Evolutionary conservation across 2,113 vertebrate species (phyloP).

Genomic region (Electrona antarctica): DNA sequence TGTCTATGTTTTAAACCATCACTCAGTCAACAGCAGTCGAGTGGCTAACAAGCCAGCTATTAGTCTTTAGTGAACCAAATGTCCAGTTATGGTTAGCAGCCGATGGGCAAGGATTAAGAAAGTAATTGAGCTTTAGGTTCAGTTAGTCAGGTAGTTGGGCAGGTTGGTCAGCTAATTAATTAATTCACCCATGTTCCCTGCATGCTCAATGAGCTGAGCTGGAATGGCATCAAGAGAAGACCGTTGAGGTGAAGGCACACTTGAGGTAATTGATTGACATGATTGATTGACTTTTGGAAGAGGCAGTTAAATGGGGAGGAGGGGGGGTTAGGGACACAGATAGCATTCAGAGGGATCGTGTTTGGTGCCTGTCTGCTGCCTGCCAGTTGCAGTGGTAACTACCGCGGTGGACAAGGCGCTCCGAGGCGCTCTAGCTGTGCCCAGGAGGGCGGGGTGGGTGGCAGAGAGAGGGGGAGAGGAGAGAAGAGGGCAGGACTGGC

Average conservation of each 20-base stretch:
- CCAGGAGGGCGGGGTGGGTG: slow-evolving; percentile 80
- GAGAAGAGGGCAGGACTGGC: slow-evolving; percentile 81
- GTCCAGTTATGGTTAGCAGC: not conserved
- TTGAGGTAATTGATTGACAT: slow-evolving; percentile 39
- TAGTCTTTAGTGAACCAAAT: not conserved
- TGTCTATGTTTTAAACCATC: not conserved
- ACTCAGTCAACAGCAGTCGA: too few species aligned
- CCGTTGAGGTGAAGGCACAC: slow-evolving; percentile 5
- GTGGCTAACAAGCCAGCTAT: too few species aligned
- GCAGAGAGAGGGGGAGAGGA: slow-evolving; percentile 72
- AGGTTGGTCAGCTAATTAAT: not conserved
- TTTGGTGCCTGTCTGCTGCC: slow-evolving; percentile 40
- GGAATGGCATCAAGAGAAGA: too few species aligned
- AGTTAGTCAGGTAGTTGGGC: not conserved
- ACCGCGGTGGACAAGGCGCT: slow-evolving; percentile 58
- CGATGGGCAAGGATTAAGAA: not conserved
- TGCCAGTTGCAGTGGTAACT: slow-evolving; percentile 41
- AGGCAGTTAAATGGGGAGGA: slow-evolving; percentile 34
- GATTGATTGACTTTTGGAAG: slow-evolving; percentile 44
- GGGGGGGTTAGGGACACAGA: slow-evolving; percentile 22
- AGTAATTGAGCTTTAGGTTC: not conserved
- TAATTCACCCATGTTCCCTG: too few species aligned
- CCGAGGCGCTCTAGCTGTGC: slow-evolving; percentile 74
- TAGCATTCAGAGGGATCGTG: slow-evolving; percentile 44
- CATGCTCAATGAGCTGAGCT: too few species aligned